Conservation (phyloP, 2,888 invertebrate species). For the Hipparchia semele region DNA sequence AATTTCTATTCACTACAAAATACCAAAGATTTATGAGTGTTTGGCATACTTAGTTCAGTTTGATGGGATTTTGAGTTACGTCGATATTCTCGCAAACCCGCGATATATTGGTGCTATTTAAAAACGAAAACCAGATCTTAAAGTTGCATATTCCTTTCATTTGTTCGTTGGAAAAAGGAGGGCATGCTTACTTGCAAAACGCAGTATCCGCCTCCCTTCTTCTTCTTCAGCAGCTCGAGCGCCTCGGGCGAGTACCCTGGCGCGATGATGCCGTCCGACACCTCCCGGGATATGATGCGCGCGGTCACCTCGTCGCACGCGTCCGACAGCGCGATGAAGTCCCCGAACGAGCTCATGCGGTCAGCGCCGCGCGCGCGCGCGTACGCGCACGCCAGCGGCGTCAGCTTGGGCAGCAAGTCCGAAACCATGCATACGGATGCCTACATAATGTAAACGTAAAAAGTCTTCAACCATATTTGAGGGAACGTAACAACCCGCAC, state of each 20-base stretch:
- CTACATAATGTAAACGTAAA: slow-evolving; percentile 62
- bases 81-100: too few relatives aligned
- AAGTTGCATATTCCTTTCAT: too few relatives aligned
- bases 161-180: too few relatives aligned
- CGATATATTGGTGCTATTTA: too few relatives aligned
- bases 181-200: slow-evolving; percentile 85
- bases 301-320: slow-evolving; percentile 95
- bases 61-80: too few relatives aligned
- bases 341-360: slow-evolving; percentile 99
- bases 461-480: too few relatives aligned
- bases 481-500: too few relatives aligned
- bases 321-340: slow-evolving; percentile 97
- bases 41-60: too few relatives aligned
- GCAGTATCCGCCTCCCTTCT: slow-evolving; percentile 97
- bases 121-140: too few relatives aligned
- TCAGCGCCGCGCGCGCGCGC: slow-evolving; percentile 98
- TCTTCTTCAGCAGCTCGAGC: slow-evolving; percentile 93
- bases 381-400: slow-evolving; percentile 95
- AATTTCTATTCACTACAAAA: too few relatives aligned
- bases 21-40: too few relatives aligned
- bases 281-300: slow-evolving; percentile 94
- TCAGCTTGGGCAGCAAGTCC: slow-evolving; percentile 88
- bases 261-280: slow-evolving; percentile 99
- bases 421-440: slow-evolving; percentile 97
- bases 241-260: slow-evolving; percentile 95